A percentile compares a stretch with the other conserved stretches of the same genome.
Conservation (phyloP, 2,888 invertebrate species). For the Dorcus parallelipipedus region DNA sequence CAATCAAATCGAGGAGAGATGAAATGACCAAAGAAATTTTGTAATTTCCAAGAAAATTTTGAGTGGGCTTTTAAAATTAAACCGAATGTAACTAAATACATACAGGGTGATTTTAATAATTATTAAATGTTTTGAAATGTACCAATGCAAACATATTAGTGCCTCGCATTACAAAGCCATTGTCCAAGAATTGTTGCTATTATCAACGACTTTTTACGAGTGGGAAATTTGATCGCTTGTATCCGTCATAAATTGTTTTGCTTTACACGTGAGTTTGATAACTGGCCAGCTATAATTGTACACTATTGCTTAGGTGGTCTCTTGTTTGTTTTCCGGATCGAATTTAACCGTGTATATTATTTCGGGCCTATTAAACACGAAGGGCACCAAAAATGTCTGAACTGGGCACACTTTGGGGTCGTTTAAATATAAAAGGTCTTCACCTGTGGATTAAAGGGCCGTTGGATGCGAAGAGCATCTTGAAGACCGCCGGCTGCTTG, state of each 20-base stretch:
- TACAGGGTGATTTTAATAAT: no score
- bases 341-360: neutral
- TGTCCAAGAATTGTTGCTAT: constrained; percentile 41
- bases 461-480: constrained; percentile 71
- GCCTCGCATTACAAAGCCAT: constrained; percentile 24
- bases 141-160: neutral
- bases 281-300: no score
- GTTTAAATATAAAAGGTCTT: constrained; percentile 26
- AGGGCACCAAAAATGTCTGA: neutral
- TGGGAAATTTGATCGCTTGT: constrained; percentile 18
- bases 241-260: constrained; percentile 14
- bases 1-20: no score
- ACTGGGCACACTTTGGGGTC: neutral
- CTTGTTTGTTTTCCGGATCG: no score
- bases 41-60: no score
- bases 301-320: no score
- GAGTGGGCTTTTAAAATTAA: no score
- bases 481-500: constrained; percentile 72
- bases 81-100: no score
- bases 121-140: no score
- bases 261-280: no score
- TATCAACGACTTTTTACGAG: constrained; percentile 27
- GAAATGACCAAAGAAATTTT: no score
- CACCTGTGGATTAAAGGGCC: constrained; percentile 72
- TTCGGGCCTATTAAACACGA: neutral